phyloP scores from a whole-genome alignment of 2,888 invertebrate genomes.

The Ischnus inquisitorius region DNA sequence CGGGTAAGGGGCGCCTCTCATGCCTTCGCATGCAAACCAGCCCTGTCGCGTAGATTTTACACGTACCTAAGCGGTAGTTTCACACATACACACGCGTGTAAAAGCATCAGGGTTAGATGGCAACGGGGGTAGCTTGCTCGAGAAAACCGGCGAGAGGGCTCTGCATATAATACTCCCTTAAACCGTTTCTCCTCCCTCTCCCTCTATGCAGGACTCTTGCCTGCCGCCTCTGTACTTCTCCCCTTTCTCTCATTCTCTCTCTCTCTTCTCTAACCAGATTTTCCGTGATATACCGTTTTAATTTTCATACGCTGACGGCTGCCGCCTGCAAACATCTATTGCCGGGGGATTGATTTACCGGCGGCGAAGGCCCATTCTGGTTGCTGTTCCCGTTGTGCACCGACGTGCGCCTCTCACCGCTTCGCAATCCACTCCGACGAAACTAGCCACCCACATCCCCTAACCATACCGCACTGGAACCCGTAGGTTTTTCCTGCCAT shows the following conservation, averaged over 20 bases:
- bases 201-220: conserved; percentile 13
- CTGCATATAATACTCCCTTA: conserved; percentile 77
- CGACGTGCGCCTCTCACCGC: conserved; percentile 31
- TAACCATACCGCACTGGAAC: background rate
- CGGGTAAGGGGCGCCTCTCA: conserved; percentile 31
- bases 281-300: conserved; percentile 76
- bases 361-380: conserved; percentile 62
- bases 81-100: conserved; percentile 21
- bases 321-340: conserved; percentile 76
- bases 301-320: conserved; percentile 74
- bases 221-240: conserved; percentile 44
- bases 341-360: conserved; percentile 80
- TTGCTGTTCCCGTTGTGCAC: conserved; percentile 57
- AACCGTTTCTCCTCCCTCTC: conserved; percentile 67
- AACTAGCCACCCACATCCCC: conserved; percentile 58
- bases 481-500: background rate
- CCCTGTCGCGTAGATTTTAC: conserved; percentile 57
- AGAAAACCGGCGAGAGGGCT: conserved; percentile 57
- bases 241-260: conserved; percentile 6
- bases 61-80: conserved; percentile 39
- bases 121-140: conserved; percentile 15
- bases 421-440: conserved; percentile 59
- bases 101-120: conserved; percentile 28
- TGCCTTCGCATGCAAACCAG: conserved; percentile 34
- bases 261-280: conserved; percentile 66